Evolutionary conservation across 2,113 vertebrate species (phyloP), one percentile per base, ranked within the genome.

Genomic region (Stictonetta naevosa): DNA sequence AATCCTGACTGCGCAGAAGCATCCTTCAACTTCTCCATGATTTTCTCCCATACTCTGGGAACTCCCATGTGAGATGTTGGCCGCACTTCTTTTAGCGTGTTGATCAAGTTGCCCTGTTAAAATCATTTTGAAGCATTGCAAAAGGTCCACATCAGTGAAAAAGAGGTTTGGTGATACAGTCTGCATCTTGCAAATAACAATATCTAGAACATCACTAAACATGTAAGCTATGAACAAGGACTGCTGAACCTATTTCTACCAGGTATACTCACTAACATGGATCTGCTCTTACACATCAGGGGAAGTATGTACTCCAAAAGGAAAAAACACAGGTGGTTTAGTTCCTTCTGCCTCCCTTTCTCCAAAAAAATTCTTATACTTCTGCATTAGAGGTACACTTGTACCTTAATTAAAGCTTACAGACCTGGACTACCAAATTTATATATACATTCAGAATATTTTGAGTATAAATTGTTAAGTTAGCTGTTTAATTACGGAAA

Each of bases 21-120:
- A 59, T 98, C 98, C 93, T 98, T 99, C 91, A 99, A 98, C 53
- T 97, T 98, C 94, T 99, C 99, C 99, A 99, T 99, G 42, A 99
- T 98, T 96, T 99, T 99, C 97, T 99, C 99, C 99, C 99, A 99
- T 14, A 99, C 98, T 10, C 98, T 97, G 2, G 99, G 99, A 53
- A 99, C 99, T 25, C 99, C 99, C 98, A 99, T 98, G 93, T 98
- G 98, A 50, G 98, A 97, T 1, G 99, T 98, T 71, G 99, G 99
- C 87, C 96, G 97, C 56, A 98, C 98, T 92, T 99, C 99, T 86
- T 92, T 98, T 12, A 99, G 91, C 0, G 98, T 98, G 60, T 97
- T 95, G 62, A 98, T 88, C 94, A 99, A 96, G 88, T 98, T 98
- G 31, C 98, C 98, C 99, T 98, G 95, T 67, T n/a, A 75, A 10